These are phyloP conservation scores for Passer montanus DNA, from an alignment of 2,113 vertebrate species.

Conservation along the genomic window DNA sequence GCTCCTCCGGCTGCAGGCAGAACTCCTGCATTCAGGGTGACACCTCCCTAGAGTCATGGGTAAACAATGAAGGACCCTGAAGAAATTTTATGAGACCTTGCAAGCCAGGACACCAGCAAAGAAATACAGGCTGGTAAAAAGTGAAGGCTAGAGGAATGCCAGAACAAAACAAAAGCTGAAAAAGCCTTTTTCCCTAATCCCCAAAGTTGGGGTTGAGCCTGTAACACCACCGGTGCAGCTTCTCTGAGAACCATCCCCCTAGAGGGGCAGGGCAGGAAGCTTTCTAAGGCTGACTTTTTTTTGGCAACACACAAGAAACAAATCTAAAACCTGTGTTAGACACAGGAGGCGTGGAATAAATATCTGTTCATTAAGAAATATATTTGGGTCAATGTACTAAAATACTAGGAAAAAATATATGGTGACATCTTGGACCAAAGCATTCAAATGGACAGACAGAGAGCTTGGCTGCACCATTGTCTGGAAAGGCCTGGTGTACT, in stretches of 20 bases:
- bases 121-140: neutral
- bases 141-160: neutral
- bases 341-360: neutral
- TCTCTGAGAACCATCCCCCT: neutral
- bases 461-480: neutral
- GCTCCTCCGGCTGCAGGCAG: neutral
- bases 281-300: neutral
- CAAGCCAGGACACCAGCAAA: neutral
- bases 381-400: neutral
- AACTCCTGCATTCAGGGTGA: neutral
- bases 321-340: neutral
- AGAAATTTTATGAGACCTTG: neutral
- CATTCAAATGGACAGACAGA: neutral
- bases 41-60: fast-evolving
- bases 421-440: neutral
- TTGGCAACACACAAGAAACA: neutral
- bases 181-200: neutral
- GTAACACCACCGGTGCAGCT: neutral
- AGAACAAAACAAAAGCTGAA: neutral
- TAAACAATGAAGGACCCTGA: neutral
- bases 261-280: neutral
- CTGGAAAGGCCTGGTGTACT: neutral
- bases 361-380: neutral
- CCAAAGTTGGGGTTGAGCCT: fast-evolving
- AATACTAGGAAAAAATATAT: neutral